Evolutionary conservation across 2,888 invertebrate genomes (phyloP).

Genomic region (Doris montereyensis): DNA sequence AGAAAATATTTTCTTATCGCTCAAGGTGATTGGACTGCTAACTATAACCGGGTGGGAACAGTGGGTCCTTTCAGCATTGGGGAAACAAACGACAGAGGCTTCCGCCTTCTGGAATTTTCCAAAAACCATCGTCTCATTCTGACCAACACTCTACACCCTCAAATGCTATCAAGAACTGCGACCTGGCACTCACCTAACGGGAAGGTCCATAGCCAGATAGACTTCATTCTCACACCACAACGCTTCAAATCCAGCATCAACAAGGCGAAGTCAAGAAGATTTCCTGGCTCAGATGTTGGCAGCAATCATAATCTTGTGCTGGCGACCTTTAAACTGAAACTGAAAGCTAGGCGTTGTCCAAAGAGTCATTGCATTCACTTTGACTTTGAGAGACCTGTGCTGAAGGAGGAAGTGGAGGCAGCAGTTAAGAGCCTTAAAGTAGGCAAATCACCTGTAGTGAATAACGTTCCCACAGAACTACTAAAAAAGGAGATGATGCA

Average conservation of each 20-base stretch:
- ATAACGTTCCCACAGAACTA: too few species aligned
- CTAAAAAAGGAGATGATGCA: too few species aligned
- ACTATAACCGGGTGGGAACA: too few species aligned
- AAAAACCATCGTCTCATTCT: background rate
- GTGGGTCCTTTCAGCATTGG: too few species aligned
- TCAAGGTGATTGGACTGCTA: too few species aligned
- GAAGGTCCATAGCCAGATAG: slow-evolving; percentile 23
- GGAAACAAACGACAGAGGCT: slow-evolving; percentile 24
- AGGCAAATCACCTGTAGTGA: too few species aligned
- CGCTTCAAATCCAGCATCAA: slow-evolving; percentile 23
- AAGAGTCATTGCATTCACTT: too few species aligned
- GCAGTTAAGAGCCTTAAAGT: too few species aligned
- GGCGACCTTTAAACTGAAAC: slow-evolving; percentile 6
- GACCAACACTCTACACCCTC: slow-evolving; percentile 21
- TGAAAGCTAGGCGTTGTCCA: too few species aligned
- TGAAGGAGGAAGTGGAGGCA: too few species aligned
- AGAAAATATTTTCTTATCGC: too few species aligned
- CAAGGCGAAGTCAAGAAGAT: slow-evolving; percentile 22
- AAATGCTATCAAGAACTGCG: slow-evolving; percentile 16
- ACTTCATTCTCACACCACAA: slow-evolving; percentile 28
- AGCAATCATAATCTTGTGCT: slow-evolving; percentile 32
- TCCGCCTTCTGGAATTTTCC: slow-evolving; percentile 28
- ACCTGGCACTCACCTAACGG: slow-evolving; percentile 20
- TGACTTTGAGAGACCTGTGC: too few species aligned
- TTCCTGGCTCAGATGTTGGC: slow-evolving; percentile 31